Base-by-base conservation (phyloP, 1,140 invertebrate species). In the Pogonomyrmex californicus region DNA sequence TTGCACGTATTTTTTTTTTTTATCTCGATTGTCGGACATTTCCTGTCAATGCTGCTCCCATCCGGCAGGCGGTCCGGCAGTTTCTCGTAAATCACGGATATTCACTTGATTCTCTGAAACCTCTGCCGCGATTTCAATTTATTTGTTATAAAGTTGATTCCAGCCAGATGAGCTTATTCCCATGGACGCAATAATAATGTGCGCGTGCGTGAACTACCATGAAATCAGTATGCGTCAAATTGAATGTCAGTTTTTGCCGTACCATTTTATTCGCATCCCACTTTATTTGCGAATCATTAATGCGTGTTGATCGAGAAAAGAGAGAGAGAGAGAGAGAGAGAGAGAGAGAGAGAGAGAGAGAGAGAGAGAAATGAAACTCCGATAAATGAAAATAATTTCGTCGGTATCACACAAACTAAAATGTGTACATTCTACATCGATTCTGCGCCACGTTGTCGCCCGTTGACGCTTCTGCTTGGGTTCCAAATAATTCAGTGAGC, bases 111-210 rank as follows among this genome's bases (percentile, higher is more conserved):
- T 78, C 85, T 77, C 87, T 49, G n/a, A 49, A 81, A 88, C 51
- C 63, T 78, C 54, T 58, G 58, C 44, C n/a, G 38, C 44, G 81
- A 90, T 90, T 88, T 90, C 89, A 82, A 82, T 90, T 86, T 87
- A 89, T 89, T 85, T 66, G 88, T 90, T 86, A 83, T 75, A 78
- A 82, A 86, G 77, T 86, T 88, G 82, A 90, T 83, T 83, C 65
- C 76, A 17, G 38, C 23, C 81, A 71, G 78, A 63, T 70, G 88
- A 70, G 23, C 41, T 75, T 3, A 41, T 75, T 89, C 79, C 79
- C 88, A 90, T 47, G 60, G 60, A 54, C 54, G 78, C 58, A 54
- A 83, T 88, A 77, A 88, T 88, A 71, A 62, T 68, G 41, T 54
- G 10, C 54, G n/a, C 47, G 44, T 77, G 71, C 51, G 30, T 56